Percentiles rank a stretch among this genome's conserved stretches.
These are phyloP conservation scores for Chloroclystis v-ata DNA, from an alignment of 2,888 invertebrate genomes.

Conservation along the genomic window DNA sequence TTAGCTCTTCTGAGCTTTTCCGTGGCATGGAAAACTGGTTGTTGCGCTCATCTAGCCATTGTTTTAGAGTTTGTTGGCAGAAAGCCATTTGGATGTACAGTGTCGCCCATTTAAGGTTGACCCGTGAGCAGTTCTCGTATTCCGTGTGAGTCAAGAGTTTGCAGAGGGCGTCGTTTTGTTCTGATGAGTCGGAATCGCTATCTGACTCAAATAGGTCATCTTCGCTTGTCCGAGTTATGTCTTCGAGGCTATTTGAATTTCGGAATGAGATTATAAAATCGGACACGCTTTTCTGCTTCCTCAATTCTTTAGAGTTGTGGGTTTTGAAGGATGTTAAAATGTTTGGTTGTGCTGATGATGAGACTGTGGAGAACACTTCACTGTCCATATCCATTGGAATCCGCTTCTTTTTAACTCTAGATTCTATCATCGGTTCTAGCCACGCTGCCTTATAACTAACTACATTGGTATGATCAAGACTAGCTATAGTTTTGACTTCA, in stretches of 20 bases:
- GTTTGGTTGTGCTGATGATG: slow-evolving; percentile 59
- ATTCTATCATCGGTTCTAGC: slow-evolving; percentile 82
- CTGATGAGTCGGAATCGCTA: slow-evolving; percentile 48
- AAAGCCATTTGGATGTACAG: slow-evolving; percentile 91
- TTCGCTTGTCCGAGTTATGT: slow-evolving; percentile 33
- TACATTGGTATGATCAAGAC: slow-evolving; percentile 87
- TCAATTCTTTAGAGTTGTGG: slow-evolving; percentile 66
- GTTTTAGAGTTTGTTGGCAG: slow-evolving; percentile 85
- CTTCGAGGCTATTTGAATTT: slow-evolving; percentile 55
- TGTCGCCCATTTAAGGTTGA: slow-evolving; percentile 81
- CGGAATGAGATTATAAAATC: slow-evolving; percentile 67
- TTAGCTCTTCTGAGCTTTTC: slow-evolving; percentile 58
- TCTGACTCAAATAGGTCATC: slow-evolving; percentile 50
- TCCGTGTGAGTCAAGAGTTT: slow-evolving; percentile 49
- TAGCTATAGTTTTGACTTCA: slow-evolving; percentile 89
- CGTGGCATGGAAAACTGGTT: slow-evolving; percentile 43
- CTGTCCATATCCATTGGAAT: slow-evolving; percentile 60
- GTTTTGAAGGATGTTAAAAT: slow-evolving; percentile 70
- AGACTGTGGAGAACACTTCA: slow-evolving; percentile 53
- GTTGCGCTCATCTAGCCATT: slow-evolving; percentile 85
- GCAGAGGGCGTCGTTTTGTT: slow-evolving; percentile 52
- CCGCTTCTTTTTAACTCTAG: slow-evolving; percentile 56
- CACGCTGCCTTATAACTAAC: slow-evolving; percentile 91
- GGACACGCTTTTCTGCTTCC: slow-evolving; percentile 53
- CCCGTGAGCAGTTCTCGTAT: slow-evolving; percentile 63